These are phyloP conservation scores for Phacellophora camtschatica DNA, from an alignment of 30 jellyfish, hydroid and myxozoan species.

Conservation along the genomic window DNA sequence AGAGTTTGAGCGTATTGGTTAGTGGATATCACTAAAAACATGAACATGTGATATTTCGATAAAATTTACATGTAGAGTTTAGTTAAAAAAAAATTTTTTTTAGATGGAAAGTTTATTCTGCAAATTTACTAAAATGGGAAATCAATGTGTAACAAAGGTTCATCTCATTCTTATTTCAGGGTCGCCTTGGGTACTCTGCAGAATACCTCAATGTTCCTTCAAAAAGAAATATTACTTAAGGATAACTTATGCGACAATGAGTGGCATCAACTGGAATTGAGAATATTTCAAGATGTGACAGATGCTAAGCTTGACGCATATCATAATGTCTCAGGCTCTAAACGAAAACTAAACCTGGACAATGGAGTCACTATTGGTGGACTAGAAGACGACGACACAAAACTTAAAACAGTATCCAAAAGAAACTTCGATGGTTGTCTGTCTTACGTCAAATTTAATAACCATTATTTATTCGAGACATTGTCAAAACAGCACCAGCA, in stretches of 20 bases:
- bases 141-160: too few species aligned
- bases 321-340: neutral
- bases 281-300: slow-evolving; percentile 13
- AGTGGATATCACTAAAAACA: too few species aligned
- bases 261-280: slow-evolving; percentile 65
- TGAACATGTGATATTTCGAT: too few species aligned
- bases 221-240: slow-evolving; percentile 37
- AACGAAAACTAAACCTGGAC: neutral
- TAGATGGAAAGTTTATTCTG: too few species aligned
- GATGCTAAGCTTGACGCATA: slow-evolving; percentile 46
- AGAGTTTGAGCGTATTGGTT: too few species aligned
- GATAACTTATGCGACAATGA: slow-evolving; percentile 54
- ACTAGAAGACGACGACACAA: neutral
- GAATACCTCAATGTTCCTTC: neutral
- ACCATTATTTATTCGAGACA: slow-evolving; percentile 1
- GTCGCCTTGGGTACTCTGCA: slow-evolving; percentile 24
- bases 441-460: slow-evolving; percentile 26
- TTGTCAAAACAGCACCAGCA: neutral
- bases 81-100: too few species aligned
- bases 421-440: slow-evolving; percentile 60
- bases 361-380: slow-evolving; percentile 31
- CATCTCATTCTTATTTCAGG: neutral
- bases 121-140: too few species aligned
- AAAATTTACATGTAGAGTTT: too few species aligned
- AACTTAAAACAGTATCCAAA: neutral